phyloP scores from a whole-genome alignment of 2,888 invertebrate species.

The Octonoba sinensis region DNA sequence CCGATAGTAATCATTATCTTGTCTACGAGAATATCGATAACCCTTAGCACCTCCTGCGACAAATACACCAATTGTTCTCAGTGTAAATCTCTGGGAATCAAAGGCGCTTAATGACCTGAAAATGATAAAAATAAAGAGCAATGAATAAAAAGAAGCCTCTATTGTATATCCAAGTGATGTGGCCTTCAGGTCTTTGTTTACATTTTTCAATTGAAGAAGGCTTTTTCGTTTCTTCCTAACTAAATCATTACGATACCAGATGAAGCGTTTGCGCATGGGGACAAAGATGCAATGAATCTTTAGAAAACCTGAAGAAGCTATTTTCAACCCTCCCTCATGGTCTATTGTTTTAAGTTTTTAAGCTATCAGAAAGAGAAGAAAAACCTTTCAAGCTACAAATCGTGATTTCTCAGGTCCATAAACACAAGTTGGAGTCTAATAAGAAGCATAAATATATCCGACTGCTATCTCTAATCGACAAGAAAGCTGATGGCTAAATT shows the following conservation, averaged over 20 bases:
- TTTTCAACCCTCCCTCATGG: background rate
- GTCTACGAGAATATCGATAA: background rate
- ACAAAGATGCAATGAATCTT: conserved; percentile 31
- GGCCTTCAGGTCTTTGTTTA: conserved; percentile 31
- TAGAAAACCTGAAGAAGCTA: conserved; percentile 5
- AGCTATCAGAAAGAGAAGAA: background rate
- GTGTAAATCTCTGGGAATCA: background rate
- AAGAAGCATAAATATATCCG: background rate
- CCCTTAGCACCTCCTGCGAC: background rate
- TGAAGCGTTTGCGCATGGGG: background rate
- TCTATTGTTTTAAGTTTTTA: conserved; percentile 16
- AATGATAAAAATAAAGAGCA: background rate
- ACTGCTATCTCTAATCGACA: too few species aligned
- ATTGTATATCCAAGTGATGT: background rate
- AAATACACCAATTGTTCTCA: background rate
- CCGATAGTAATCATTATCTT: background rate
- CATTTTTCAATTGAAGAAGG: conserved; percentile 5
- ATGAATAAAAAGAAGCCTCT: background rate
- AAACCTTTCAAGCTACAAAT: background rate
- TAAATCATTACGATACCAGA: conserved; percentile 4
- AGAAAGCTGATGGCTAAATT: too few species aligned
- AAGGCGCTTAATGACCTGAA: background rate
- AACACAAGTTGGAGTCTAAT: background rate
- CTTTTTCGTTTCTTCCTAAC: conserved; percentile 10
- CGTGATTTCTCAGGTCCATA: background rate